Evolutionary conservation across 2,888 invertebrate genomes (phyloP).

Genomic region (Mimumesa dahlbomi): DNA sequence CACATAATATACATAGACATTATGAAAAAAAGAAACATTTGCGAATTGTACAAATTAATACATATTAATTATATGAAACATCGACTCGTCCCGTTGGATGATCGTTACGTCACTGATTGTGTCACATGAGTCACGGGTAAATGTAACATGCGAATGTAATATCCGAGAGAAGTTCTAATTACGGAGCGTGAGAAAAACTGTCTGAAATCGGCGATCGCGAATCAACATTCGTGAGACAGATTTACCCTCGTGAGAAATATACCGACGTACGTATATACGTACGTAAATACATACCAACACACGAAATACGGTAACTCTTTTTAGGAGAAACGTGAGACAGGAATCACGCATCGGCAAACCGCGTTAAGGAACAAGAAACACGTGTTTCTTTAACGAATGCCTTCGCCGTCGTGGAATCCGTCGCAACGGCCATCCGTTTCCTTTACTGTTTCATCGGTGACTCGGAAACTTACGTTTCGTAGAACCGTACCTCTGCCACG

Average conservation of each 20-base stretch:
- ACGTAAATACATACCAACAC: too few species aligned
- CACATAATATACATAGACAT: too few species aligned
- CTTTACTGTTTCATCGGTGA: slow-evolving; percentile 30
- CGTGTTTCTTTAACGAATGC: slow-evolving; percentile 45
- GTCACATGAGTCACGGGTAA: slow-evolving; percentile 12
- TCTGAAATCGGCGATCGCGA: slow-evolving; percentile 11
- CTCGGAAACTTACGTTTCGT: slow-evolving; percentile 13
- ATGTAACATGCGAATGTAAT: slow-evolving; percentile 25
- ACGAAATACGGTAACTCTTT: slow-evolving; percentile 35
- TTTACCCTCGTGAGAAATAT: slow-evolving; percentile 36
- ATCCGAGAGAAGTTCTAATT: slow-evolving; percentile 30
- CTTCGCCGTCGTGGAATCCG: slow-evolving; percentile 24
- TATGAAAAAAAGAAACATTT: too few species aligned
- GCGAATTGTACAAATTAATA: too few species aligned
- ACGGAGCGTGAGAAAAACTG: slow-evolving; percentile 30
- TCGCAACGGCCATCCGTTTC: slow-evolving; percentile 40
- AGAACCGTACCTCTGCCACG: too few species aligned
- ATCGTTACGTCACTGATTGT: background rate
- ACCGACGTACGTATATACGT: too few species aligned
- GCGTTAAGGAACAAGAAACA: slow-evolving; percentile 39
- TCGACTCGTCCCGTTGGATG: too few species aligned
- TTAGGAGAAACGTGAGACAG: slow-evolving; percentile 47
- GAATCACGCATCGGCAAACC: slow-evolving; percentile 48
- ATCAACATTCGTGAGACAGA: slow-evolving; percentile 32
- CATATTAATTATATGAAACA: too few species aligned